Conservation (phyloP, 2,888 invertebrate species). For the Pseudococcus longispinus region DNA sequence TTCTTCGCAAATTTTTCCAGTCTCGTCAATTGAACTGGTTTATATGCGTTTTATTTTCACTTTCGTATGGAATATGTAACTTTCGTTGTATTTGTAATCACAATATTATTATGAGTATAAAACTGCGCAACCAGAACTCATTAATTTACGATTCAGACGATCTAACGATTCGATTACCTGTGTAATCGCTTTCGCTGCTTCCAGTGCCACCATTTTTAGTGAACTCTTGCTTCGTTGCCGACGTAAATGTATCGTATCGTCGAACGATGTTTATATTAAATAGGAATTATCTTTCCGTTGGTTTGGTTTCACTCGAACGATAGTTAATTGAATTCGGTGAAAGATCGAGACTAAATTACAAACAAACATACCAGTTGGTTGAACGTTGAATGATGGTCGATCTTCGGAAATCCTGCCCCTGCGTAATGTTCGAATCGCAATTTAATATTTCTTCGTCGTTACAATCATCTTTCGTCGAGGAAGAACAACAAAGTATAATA, state of each 20-base stretch:
- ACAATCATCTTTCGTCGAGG: too few relatives aligned
- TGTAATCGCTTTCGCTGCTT: conserved; percentile 2
- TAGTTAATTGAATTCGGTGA: background rate
- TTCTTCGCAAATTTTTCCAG: background rate
- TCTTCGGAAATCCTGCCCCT: too few relatives aligned
- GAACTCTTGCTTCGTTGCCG: background rate
- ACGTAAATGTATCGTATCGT: background rate
- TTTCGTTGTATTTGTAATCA: conserved; percentile 14
- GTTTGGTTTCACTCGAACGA: background rate
- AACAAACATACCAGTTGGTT: background rate
- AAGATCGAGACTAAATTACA: background rate
- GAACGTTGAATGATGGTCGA: too few relatives aligned
- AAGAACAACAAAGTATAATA: too few relatives aligned
- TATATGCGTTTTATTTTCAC: background rate
- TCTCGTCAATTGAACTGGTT: background rate
- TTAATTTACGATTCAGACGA: background rate
- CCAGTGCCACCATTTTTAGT: background rate
- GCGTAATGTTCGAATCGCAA: too few relatives aligned
- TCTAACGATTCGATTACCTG: background rate
- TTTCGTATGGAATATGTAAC: conserved; percentile 1
- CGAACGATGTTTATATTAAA: background rate
- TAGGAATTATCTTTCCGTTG: background rate
- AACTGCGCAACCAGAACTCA: conserved; percentile 4
- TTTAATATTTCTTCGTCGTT: too few relatives aligned
- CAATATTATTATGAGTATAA: background rate